A percentile compares a stretch with the other conserved stretches of the same genome.
Evolutionary conservation across 2,888 invertebrate species (phyloP).

Genomic region (Hylaea fasciaria): DNA sequence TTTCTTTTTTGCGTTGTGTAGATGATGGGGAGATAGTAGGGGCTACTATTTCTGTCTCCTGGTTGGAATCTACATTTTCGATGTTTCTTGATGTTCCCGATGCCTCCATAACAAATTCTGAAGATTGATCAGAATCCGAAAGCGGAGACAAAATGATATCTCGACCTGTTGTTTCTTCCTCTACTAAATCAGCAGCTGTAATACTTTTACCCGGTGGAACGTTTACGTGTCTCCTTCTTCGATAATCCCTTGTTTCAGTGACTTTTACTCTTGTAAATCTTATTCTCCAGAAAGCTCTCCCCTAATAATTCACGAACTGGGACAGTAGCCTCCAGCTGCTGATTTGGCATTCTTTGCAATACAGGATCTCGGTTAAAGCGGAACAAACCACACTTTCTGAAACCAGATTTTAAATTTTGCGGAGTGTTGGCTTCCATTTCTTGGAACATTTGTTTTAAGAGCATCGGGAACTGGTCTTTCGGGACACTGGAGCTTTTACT

Average conservation of each 20-base stretch:
- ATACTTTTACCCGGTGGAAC: constrained; percentile 17
- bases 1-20: constrained; percentile 13
- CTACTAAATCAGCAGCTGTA: constrained; percentile 6
- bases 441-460: constrained; percentile 38
- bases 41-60: constrained; percentile 17
- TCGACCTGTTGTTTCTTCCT: constrained; percentile 33
- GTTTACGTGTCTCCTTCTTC: constrained; percentile 35
- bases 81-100: constrained; percentile 14
- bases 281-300: constrained; percentile 29
- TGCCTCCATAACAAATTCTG: constrained; percentile 8
- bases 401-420: constrained; percentile 23
- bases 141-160: constrained; percentile 16
- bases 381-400: constrained; percentile 36
- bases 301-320: constrained; percentile 26
- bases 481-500: constrained; percentile 35
- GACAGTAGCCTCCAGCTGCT: constrained; percentile 22
- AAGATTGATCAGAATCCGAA: constrained; percentile 20
- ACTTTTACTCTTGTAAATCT: constrained; percentile 33
- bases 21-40: constrained; percentile 20
- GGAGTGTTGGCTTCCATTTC: constrained; percentile 35
- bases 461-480: constrained; percentile 37
- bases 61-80: constrained; percentile 17
- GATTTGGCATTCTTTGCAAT: constrained; percentile 27
- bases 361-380: constrained; percentile 14
- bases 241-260: constrained; percentile 27